Evolutionary conservation across 2,797 vertebrate species (phyloP), one percentile per base, ranked within the genome.

Genomic region (Tiaroga cobitis): DNA sequence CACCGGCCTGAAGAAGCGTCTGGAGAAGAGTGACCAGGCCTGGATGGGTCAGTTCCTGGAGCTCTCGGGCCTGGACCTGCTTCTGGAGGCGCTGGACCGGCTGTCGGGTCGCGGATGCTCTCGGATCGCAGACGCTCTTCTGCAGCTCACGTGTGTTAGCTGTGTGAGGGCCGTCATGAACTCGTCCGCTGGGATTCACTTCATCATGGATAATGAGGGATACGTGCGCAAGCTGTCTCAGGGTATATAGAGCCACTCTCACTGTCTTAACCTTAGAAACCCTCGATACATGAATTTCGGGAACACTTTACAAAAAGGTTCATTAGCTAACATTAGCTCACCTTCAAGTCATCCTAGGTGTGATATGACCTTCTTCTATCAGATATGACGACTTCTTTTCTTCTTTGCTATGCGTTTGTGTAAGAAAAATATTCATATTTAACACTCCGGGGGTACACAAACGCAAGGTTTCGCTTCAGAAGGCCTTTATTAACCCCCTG

Each of bases 21-120:
- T 99, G 92, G 98, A 99, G 92, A 95, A 95, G 90, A 98, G 98
- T 0, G 96, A 98, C 0, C 95, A 97, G 81, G 63, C 90, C 90
- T 99, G 98, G 98, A 99, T 99, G 98, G 95, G 98, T 10, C 98
- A 99, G 93, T 99, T 99, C 92, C 92, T 99, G 94, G 98, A 99
- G 92, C 95, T 99, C 75, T 96, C 96, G 0, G 98, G 98, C 34
- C 92, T 99, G 89, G 98, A 99, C 82, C 96, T 99, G 83, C 96
- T 99, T 59, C 94, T 99, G 81, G 98, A 99, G 91, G 98, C 98
- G 3, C 93, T 99, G 93, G 97, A 98, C 61, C 95, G 97, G 68
- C 95, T 99, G 46, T 99, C 98, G 0, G 98, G 97, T 2, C 94
- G 97, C 2, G 97, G 98, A 0, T 98, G 97, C 86, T 96, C 97